A percentile compares a stretch with the other conserved stretches of the same genome.
Conservation (phyloP, 1,140 invertebrate species). For the Sarcophaga peregrina region DNA sequence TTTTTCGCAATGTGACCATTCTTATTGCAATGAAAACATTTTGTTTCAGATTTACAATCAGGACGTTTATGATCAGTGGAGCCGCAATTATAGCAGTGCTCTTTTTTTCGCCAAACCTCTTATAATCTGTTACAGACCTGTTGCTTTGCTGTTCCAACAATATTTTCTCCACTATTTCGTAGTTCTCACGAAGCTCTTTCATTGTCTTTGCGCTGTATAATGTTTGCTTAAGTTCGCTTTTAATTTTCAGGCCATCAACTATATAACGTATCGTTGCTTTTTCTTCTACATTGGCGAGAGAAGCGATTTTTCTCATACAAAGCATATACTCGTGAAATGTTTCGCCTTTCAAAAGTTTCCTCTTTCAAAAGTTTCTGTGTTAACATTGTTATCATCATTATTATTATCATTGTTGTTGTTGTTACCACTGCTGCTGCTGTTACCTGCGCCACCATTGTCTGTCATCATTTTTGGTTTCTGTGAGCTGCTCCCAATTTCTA, state of each 20-base stretch:
- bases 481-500: no score
- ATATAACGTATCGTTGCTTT: background rate
- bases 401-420: no score
- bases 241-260: constrained; percentile 6
- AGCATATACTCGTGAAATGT: constrained; percentile 18
- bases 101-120: background rate
- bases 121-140: background rate
- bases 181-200: background rate
- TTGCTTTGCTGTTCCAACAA: background rate
- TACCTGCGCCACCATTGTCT: no score
- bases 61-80: background rate
- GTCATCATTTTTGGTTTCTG: no score
- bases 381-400: no score
- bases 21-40: constrained; percentile 13
- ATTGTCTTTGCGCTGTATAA: constrained; percentile 4
- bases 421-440: no score
- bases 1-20: background rate
- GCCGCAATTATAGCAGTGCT: background rate
- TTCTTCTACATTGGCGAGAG: background rate
- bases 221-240: background rate
- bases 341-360: background rate
- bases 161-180: background rate
- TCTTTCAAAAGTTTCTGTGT: no score
- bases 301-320: background rate
- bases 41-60: background rate